Conservation (phyloP, 2,113 vertebrate genomes). For the Smithornis capensis region DNA sequence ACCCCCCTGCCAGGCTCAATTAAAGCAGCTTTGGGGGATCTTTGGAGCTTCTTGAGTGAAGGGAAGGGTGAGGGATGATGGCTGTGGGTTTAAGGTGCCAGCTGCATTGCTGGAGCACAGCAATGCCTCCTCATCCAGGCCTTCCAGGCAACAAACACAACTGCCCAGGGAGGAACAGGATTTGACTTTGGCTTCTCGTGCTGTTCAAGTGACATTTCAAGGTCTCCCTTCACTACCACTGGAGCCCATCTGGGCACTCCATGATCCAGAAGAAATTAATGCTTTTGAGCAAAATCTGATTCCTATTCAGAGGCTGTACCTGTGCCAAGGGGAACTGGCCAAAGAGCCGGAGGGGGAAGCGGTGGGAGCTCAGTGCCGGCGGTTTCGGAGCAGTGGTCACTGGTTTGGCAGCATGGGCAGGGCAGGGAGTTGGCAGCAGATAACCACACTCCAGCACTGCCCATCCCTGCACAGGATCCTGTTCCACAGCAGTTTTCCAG, state of each 20-base stretch:
- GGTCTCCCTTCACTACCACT: neutral
- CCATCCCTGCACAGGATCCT: neutral
- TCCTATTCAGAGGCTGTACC: neutral
- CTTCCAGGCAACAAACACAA: neutral
- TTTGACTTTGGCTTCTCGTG: neutral
- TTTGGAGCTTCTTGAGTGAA: neutral
- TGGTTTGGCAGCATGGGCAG: accelerated
- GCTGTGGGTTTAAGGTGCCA: neutral
- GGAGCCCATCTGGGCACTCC: neutral
- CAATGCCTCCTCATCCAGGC: accelerated
- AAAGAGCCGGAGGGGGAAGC: neutral
- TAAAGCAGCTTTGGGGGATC: neutral
- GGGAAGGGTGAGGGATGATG: neutral
- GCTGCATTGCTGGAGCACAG: neutral
- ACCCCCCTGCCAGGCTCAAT: accelerated
- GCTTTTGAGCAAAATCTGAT: conserved; percentile 33
- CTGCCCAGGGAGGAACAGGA: neutral
- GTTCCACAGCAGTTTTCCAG: neutral
- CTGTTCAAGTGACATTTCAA: neutral
- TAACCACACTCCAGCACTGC: accelerated
- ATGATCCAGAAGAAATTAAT: neutral
- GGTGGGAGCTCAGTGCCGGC: neutral
- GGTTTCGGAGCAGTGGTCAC: neutral
- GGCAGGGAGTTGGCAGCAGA: neutral
- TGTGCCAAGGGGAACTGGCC: neutral